Evolutionary conservation across 2,888 invertebrate genomes (phyloP), one percentile per base, ranked within the genome.

Genomic region (Dasypogon diadema): DNA sequence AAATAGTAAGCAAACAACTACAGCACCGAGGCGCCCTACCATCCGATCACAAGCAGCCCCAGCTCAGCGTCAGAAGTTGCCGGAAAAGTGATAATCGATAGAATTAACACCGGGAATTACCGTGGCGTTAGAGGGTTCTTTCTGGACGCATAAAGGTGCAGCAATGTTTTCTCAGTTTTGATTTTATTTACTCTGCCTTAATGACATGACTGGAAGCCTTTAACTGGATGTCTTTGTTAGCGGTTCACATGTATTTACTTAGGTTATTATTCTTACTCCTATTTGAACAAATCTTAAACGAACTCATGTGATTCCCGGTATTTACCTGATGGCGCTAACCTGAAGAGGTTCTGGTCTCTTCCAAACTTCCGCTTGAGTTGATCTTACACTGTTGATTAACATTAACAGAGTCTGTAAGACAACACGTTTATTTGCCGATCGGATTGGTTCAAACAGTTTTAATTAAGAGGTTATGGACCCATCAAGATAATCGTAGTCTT

Each of bases 171-270:
- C 48, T 54, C 5, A 18, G 21, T 54, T 70, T 70, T 34, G 16
- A 54, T 12, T 14, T 6, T 54, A 48, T 70, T 70, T 70, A 16
- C 70, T 18, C 8, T 54, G 54, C 54, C 30, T 18, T 70, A 70
- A 70, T 70, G 54, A 70, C 70, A 30, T 70, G 70, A 70, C 70
- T 70, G 18, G 65, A 46, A 54, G 70, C 70, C 51, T 70, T 70
- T 70, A 70, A 70, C 70, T 70, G 54, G 54, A 70, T 21, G 54
- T 70, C 70, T 70, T 70, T 70, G 70, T 70, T 54, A 54, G 16
- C 2, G n/a, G 12, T 34, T 24, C 18, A 51, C n/a, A 46, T 16
- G 12, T 54, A 54, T 70, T 51, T 70, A 46, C 34, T 70, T 54
- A 70, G 54, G 54, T 34, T 54, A 26, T 51, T 51, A 51, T 51